Conservation (phyloP, 2,113 vertebrate genomes). For the Puffinus mauretanicus region DNA sequence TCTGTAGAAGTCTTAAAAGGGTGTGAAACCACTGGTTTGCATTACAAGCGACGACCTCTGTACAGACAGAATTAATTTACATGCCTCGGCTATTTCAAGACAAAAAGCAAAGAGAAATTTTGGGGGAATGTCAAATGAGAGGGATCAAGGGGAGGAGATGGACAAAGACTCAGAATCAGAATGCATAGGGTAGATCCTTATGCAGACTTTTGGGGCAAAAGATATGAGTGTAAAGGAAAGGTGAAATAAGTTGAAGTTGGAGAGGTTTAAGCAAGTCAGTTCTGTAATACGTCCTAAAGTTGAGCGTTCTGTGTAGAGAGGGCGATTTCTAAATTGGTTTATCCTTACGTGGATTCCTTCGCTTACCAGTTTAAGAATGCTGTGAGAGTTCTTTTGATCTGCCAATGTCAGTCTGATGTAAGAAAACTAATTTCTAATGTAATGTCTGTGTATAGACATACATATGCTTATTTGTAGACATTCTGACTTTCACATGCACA, state of each 20-base stretch:
- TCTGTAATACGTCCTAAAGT: neutral
- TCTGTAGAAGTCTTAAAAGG: neutral
- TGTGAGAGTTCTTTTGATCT: constrained; percentile 11
- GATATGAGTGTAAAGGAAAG: neutral
- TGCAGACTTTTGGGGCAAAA: neutral
- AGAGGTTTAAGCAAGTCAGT: neutral
- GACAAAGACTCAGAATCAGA: neutral
- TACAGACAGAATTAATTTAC: neutral
- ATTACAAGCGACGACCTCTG: neutral
- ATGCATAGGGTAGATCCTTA: neutral
- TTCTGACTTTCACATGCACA: neutral
- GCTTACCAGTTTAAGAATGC: neutral
- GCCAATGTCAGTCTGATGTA: neutral
- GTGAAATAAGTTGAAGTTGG: neutral
- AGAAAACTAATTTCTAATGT: neutral
- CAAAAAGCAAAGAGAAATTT: neutral
- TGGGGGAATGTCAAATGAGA: neutral
- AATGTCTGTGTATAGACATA: neutral
- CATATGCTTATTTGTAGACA: neutral
- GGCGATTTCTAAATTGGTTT: neutral
- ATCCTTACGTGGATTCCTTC: neutral
- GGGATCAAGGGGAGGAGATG: neutral
- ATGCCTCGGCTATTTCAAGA: neutral
- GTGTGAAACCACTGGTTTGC: neutral
- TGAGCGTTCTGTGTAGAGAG: neutral